Evolutionary conservation across 2,797 vertebrate species (phyloP).

Genomic region (Alexandromys oeconomus): DNA sequence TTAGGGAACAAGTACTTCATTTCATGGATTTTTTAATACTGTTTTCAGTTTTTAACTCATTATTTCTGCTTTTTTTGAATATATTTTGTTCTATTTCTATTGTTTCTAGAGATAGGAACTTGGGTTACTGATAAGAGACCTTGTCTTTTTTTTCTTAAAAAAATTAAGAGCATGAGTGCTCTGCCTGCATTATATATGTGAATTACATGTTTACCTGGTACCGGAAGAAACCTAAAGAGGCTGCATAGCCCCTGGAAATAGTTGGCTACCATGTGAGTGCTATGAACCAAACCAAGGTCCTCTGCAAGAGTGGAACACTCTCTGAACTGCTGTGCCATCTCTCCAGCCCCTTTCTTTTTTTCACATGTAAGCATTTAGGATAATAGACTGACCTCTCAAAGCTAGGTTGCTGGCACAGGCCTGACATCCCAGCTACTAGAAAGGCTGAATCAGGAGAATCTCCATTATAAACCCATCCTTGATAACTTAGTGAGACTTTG

Average conservation of each 20-base stretch:
- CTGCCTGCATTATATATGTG: background rate
- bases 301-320: background rate
- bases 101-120: background rate
- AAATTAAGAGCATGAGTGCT: background rate
- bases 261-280: background rate
- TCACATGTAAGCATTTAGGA: background rate
- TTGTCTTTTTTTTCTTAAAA: background rate
- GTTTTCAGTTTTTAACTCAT: background rate
- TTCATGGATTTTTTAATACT: background rate
- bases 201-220: background rate
- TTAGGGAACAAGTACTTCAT: slow-evolving; percentile 4
- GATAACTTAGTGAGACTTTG: background rate
- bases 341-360: background rate
- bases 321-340: background rate
- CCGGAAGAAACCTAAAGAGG: background rate
- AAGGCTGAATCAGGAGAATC: background rate
- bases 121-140: slow-evolving; percentile 6
- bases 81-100: background rate
- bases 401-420: background rate
- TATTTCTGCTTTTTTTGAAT: slow-evolving; percentile 2
- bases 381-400: background rate
- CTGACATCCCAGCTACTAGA: background rate
- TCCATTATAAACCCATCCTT: background rate
- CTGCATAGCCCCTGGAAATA: background rate
- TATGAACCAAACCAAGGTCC: background rate